Percentiles rank a stretch among this genome's conserved stretches.
phyloP scores from a whole-genome alignment of 2,113 vertebrate genomes.

The Perca fluviatilis region DNA sequence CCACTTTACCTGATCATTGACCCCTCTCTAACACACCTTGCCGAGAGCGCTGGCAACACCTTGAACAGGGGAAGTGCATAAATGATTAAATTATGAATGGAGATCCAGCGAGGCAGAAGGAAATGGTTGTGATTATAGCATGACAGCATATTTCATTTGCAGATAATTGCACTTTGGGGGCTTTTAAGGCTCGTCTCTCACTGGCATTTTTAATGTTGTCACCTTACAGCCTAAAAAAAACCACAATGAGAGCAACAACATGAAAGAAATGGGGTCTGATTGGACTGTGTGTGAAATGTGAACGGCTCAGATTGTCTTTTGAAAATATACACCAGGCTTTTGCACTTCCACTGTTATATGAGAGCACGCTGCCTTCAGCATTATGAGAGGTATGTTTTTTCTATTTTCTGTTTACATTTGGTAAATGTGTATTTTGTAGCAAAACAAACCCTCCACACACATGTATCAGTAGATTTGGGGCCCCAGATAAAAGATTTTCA shows the following conservation, averaged over 20 bases:
- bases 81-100: slow-evolving; percentile 79
- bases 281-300: slow-evolving; percentile 7
- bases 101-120: slow-evolving; percentile 64
- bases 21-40: slow-evolving; percentile 24
- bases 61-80: slow-evolving; percentile 69
- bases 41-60: slow-evolving; percentile 52
- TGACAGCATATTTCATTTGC: slow-evolving; percentile 72
- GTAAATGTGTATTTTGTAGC: not conserved
- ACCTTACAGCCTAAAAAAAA: slow-evolving; percentile 7
- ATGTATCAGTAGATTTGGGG: not conserved
- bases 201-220: slow-evolving; percentile 64
- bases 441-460: not conserved
- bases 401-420: not conserved
- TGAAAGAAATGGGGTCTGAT: slow-evolving; percentile 20
- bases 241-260: not conserved
- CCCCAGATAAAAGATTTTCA: not conserved
- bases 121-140: slow-evolving; percentile 72
- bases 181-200: slow-evolving; percentile 59
- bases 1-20: slow-evolving; percentile 43
- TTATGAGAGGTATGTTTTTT: not conserved
- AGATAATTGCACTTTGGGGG: slow-evolving; percentile 71
- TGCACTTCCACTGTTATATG: not conserved
- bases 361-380: not conserved
- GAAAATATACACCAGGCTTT: not conserved
- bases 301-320: slow-evolving; percentile 23